Evolutionary conservation across 2,113 vertebrate genomes (phyloP).

Genomic region (Paramisgurnus dabryanus): DNA sequence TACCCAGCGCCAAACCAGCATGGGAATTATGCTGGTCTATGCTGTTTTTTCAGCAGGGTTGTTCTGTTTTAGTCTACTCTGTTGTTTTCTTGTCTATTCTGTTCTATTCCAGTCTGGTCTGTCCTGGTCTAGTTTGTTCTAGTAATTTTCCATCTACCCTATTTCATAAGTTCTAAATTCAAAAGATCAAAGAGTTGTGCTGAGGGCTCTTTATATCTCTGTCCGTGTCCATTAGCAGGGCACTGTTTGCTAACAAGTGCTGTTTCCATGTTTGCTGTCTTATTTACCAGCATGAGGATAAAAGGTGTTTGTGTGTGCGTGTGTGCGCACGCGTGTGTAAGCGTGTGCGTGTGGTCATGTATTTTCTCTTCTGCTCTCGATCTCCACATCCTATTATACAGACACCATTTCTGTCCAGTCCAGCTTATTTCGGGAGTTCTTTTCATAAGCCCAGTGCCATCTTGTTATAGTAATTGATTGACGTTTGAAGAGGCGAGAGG

Average conservation of each 20-base stretch:
- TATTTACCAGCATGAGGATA: conserved; percentile 3
- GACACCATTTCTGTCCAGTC: conserved; percentile 7
- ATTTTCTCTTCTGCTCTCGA: conserved; percentile 16
- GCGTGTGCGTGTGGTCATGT: conserved; percentile 44
- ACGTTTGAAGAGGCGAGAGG: conserved; percentile 12
- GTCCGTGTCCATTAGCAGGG: conserved; percentile 27
- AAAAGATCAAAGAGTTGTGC: conserved; percentile 18
- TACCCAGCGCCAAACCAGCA: too few relatives aligned
- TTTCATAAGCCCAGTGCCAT: not conserved
- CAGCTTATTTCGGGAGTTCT: not conserved
- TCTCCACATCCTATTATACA: not conserved
- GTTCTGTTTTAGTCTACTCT: too few relatives aligned
- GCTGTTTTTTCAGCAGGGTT: too few relatives aligned
- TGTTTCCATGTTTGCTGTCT: not conserved
- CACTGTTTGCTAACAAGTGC: conserved; percentile 24
- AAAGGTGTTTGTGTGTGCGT: not conserved
- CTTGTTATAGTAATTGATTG: conserved; percentile 35
- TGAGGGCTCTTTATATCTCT: conserved; percentile 18
- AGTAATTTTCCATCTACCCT: not conserved
- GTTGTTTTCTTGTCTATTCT: not conserved
- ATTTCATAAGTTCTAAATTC: not conserved
- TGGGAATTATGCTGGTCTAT: too few relatives aligned
- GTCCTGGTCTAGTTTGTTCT: not conserved
- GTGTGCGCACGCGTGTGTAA: not conserved
- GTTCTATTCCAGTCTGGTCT: not conserved